Evolutionary conservation across 1,140 invertebrate genomes (phyloP), one percentile per base, ranked within the genome.

Genomic region (Lethrus apterus): DNA sequence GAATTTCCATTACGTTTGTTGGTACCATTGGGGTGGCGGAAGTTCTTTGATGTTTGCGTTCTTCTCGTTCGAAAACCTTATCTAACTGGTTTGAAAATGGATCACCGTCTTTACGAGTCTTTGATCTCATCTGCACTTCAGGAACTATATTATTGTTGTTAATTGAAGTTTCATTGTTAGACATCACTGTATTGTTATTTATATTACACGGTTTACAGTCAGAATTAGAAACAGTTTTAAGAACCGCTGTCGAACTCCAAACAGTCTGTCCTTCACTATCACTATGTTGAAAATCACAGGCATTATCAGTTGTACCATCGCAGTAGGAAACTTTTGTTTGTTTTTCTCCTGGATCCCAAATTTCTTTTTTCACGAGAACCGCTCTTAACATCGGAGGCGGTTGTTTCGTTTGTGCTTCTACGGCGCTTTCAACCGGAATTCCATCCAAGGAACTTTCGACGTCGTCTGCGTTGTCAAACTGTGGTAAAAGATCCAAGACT

Each of bases 81-180:
- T 88, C 84, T 20, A 84, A 62, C 29, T 80, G 78, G 53, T 80
- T 77, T 31, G 79, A 84, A 55, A 86, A 85, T 17, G 75, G 75
- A 65, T 89, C 86, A 52, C 71, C 24, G 67, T 68, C 47, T 48
- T 58, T 44, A 15, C 41, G 13, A n/a, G 50, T 46, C 40, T 52
- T 52, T 5, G 47, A 23, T n/a, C 46, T 50, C 13, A 38, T 5
- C 11, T 48, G 38, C 42, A 50, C 48, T 53, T 64, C 62, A 59
- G 59, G 58, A 59, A 61, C 54, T 52, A 52, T 51, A 56, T 42
- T 50, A 41, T 51, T 51, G 40, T 38, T 24, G 50, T n/a, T n/a
- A n/a, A n/a, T n/a, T n/a, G n/a, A n/a, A n/a, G n/a, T n/a, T n/a
- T n/a, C n/a, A n/a, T 46, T 26, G 31, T 21, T 44, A 38, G 40